Base-by-base conservation (phyloP, 2,797 vertebrate species). In the Neosalanx taihuensis region DNA sequence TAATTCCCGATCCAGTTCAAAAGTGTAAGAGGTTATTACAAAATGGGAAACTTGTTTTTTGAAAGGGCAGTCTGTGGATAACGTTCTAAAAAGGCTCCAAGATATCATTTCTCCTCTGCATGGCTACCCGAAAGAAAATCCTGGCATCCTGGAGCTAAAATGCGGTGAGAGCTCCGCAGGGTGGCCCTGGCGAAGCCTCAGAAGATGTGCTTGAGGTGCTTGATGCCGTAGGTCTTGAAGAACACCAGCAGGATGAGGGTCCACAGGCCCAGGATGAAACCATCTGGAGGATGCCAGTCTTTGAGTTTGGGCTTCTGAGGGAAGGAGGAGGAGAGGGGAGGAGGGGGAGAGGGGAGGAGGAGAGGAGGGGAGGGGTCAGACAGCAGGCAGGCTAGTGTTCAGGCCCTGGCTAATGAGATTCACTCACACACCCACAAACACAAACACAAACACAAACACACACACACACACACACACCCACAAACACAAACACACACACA, bases 231-330 rank as follows among this genome's bases (percentile, higher is more conserved):
- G 1, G 95, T 95, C 92, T 96, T 95, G 86, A 99, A 99, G 92
- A 99, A 99, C 83, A 99, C 93, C 89, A 99, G 91, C 73, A 99
- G 92, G 88, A 99, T 98, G 71, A 99, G 87, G 13, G 95, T 95
- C 97, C 97, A 99, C 37, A 99, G 89, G 77, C 97, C 95, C 72
- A 99, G 94, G 92, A 99, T 99, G 89, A 99, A 99, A 71, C 97
- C 97, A 17, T 97, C 96, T 3, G 97, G 97, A 79, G 97, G 97
- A 82, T 99, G 97, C 97, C 97, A 99, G 81, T 99, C 94, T 79
- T 93, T 97, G 85, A 90, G 95, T 82, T 97, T 98, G 17, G 96
- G 95, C 89, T 99, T 99, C 97, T 99, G 92, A 1, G 80, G 57
- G 69, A 13, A n/a, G 26, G 33, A 51, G 30, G 31, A 58, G 31